Evolutionary conservation across 2,888 invertebrate genomes (phyloP).

Genomic region (Pomacea canaliculata): DNA sequence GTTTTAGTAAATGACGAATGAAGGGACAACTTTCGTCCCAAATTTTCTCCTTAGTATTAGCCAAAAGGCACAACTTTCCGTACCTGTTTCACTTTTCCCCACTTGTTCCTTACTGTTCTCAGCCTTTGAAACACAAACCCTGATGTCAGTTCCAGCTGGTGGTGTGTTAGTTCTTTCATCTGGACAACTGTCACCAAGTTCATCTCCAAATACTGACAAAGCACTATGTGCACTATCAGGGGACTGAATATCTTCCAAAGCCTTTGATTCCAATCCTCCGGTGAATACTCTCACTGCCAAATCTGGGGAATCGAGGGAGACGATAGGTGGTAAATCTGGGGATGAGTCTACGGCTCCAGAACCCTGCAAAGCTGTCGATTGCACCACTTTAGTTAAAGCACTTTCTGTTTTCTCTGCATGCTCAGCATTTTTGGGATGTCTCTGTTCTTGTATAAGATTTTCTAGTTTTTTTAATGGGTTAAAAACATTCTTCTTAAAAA

Average conservation of each 20-base stretch:
- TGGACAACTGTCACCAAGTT: not conserved
- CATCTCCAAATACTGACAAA: constrained; percentile 13
- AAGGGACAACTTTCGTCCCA: too few species aligned
- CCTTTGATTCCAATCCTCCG: constrained; percentile 2
- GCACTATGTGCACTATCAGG: constrained; percentile 22
- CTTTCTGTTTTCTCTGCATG: not conserved
- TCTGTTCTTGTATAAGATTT: constrained; percentile 13
- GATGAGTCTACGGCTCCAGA: constrained; percentile 15
- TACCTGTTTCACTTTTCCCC: not conserved
- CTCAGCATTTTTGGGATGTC: not conserved
- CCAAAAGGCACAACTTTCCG: not conserved
- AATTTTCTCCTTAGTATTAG: too few species aligned
- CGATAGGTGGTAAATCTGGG: constrained; percentile 52
- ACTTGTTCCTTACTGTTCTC: not conserved
- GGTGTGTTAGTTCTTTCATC: not conserved
- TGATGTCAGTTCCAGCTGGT: not conserved
- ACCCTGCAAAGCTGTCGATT: not conserved
- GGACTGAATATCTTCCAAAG: constrained; percentile 7
- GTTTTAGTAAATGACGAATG: too few species aligned
- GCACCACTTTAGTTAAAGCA: not conserved
- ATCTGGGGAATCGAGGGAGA: constrained; percentile 49
- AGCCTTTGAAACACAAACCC: not conserved
- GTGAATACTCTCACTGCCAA: constrained; percentile 34
- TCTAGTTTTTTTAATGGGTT: constrained; percentile 26
- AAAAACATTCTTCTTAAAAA: constrained; percentile 29